These are phyloP conservation scores for Menidia menidia DNA, from an alignment of 2,797 vertebrate species.

Conservation along the genomic window DNA sequence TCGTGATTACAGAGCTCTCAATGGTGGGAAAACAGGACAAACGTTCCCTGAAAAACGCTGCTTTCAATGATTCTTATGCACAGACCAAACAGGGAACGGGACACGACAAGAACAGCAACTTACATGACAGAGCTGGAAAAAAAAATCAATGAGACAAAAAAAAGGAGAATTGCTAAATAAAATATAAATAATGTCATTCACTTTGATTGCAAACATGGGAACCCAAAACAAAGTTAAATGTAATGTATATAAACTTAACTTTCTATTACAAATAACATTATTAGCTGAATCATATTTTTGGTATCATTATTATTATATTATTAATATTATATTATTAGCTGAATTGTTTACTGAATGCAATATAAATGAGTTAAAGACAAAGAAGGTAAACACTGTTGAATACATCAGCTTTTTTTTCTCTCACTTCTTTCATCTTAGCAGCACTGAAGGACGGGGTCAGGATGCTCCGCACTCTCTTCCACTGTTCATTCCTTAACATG, in stretches of 20 bases:
- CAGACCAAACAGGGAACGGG: not conserved
- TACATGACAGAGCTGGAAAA: too few relatives aligned
- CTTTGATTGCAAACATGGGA: too few relatives aligned
- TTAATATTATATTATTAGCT: too few relatives aligned
- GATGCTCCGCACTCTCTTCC: constrained; percentile 78
- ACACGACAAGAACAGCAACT: not conserved
- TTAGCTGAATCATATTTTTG: too few relatives aligned
- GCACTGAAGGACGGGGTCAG: constrained; percentile 80
- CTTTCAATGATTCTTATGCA: not conserved
- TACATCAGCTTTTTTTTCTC: not conserved
- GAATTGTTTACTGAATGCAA: too few relatives aligned
- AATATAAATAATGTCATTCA: not conserved
- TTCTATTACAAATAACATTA: too few relatives aligned
- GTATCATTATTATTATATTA: too few relatives aligned
- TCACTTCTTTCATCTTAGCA: constrained; percentile 89
- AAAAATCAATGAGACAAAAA: too few relatives aligned
- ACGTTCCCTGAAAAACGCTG: not conserved
- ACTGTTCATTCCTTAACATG: constrained; percentile 87
- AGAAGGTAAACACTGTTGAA: too few relatives aligned
- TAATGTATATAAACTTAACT: too few relatives aligned
- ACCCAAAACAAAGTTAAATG: too few relatives aligned
- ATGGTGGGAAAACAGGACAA: not conserved
- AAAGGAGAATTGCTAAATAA: not conserved
- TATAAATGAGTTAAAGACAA: too few relatives aligned
- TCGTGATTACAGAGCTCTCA: not conserved